phyloP scores from a whole-genome alignment of 1,140 invertebrate species.

The Ptiloglossa arizonensis region DNA sequence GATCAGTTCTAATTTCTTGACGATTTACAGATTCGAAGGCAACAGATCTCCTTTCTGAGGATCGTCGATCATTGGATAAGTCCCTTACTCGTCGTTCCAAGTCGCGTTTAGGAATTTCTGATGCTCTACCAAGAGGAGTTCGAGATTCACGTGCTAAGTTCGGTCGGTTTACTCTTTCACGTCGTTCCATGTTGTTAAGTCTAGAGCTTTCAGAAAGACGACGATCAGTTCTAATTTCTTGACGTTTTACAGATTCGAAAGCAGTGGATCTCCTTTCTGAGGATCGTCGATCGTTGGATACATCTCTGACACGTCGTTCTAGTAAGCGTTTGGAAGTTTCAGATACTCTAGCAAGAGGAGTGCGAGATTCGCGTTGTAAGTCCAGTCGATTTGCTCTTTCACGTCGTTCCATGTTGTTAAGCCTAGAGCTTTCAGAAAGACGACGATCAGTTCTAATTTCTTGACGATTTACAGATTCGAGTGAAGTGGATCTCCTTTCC shows the following conservation, averaged over 20 bases:
- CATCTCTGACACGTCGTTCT: background rate
- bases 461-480: background rate
- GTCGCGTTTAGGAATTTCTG: background rate
- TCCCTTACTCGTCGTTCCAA: background rate
- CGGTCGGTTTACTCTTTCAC: background rate
- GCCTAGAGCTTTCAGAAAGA: too few relatives aligned
- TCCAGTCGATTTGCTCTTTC: background rate
- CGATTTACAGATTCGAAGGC: background rate
- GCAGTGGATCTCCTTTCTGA: background rate
- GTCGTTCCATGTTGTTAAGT: background rate
- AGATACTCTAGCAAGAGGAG: background rate
- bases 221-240: too few relatives aligned
- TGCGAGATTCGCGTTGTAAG: background rate
- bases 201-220: too few relatives aligned
- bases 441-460: background rate
- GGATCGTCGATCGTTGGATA: background rate
- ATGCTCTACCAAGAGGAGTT: background rate
- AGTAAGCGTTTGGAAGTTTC: background rate
- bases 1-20: background rate
- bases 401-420: background rate
- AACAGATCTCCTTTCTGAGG: background rate
- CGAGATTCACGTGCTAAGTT: background rate
- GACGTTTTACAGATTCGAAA: background rate
- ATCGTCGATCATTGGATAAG: background rate
- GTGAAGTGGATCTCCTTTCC: too few relatives aligned